phyloP scores from a whole-genome alignment of 2,797 vertebrate species.

The Glyptemys insculpta region DNA sequence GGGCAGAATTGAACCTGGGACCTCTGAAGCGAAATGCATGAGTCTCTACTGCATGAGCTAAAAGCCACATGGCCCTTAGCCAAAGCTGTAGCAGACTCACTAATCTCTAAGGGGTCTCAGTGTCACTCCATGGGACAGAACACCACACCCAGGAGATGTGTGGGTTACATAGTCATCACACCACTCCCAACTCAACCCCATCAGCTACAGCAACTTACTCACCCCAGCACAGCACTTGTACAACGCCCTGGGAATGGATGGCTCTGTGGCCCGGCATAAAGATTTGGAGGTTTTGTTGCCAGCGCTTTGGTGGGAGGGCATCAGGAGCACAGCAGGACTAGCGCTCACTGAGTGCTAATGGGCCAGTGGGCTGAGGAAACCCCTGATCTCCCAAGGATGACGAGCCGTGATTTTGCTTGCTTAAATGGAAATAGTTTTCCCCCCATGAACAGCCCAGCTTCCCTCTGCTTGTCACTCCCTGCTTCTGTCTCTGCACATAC shows the following conservation, averaged over 20 bases:
- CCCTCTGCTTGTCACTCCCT: background rate
- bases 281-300: background rate
- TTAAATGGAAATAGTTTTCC: background rate
- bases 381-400: background rate
- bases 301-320: rapidly evolving
- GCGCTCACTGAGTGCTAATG: background rate
- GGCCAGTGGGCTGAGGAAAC: background rate
- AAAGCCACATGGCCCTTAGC: too few relatives aligned
- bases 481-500: background rate
- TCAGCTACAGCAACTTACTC: background rate
- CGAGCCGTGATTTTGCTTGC: background rate
- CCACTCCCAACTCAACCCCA: background rate
- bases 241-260: background rate
- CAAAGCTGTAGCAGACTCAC: too few relatives aligned
- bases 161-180: background rate
- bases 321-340: background rate
- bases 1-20: too few relatives aligned
- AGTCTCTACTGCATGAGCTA: too few relatives aligned
- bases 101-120: too few relatives aligned
- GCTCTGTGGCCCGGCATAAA: background rate
- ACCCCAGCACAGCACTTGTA: background rate
- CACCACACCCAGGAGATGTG: too few relatives aligned
- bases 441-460: background rate
- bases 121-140: too few relatives aligned
- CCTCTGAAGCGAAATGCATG: too few relatives aligned